Evolutionary conservation across 2,888 invertebrate genomes (phyloP).

Genomic region (Lymantria monacha): DNA sequence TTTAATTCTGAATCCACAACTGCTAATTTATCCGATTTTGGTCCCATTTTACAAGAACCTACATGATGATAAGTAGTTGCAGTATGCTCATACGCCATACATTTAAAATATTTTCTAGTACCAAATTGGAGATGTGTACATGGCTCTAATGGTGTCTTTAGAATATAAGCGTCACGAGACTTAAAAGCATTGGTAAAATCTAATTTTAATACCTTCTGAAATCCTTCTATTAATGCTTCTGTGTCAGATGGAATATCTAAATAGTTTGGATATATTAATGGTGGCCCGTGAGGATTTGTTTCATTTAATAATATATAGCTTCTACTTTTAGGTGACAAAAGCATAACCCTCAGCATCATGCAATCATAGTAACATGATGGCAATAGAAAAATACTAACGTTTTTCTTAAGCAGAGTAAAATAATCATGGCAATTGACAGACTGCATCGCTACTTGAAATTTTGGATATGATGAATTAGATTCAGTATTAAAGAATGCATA

Average conservation of each 20-base stretch:
- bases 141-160: constrained; percentile 76
- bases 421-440: constrained; percentile 74
- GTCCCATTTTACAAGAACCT: constrained; percentile 78
- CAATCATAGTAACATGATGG: constrained; percentile 83
- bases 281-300: constrained; percentile 85
- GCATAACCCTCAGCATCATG: constrained; percentile 78
- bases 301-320: constrained; percentile 83
- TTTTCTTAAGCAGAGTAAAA: not conserved
- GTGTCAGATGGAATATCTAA: constrained; percentile 83
- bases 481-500: constrained; percentile 80
- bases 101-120: constrained; percentile 83
- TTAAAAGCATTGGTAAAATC: constrained; percentile 81
- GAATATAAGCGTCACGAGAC: constrained; percentile 76
- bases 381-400: constrained; percentile 18
- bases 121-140: constrained; percentile 81
- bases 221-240: constrained; percentile 80
- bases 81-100: constrained; percentile 83
- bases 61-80: constrained; percentile 69
- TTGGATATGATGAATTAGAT: constrained; percentile 70
- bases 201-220: constrained; percentile 79
- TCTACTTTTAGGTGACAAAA: constrained; percentile 83
- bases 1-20: constrained; percentile 86
- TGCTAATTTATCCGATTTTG: constrained; percentile 74
- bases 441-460: constrained; percentile 83
- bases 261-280: constrained; percentile 86